A percentile compares a stretch with the other conserved stretches of the same genome.
Evolutionary conservation across 2,113 vertebrate genomes (phyloP).

Genomic region (Cynocephalus volans): DNA sequence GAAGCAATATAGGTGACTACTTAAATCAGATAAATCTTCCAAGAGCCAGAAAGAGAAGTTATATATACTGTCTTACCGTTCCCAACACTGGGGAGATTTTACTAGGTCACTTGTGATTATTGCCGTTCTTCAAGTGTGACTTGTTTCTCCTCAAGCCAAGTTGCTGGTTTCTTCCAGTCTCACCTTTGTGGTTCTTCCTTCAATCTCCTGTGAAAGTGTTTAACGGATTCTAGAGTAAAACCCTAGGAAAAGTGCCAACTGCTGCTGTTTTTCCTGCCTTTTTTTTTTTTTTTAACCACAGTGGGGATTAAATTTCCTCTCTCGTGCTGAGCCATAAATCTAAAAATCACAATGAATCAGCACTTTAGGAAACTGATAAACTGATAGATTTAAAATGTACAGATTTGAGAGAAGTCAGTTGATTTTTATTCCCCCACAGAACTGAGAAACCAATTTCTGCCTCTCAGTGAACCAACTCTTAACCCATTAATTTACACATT

Average conservation of each 20-base stretch:
- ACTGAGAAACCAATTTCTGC: background rate
- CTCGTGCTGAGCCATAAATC: background rate
- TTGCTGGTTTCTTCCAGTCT: background rate
- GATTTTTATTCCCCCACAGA: background rate
- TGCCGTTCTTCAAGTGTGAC: background rate
- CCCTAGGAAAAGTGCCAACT: background rate
- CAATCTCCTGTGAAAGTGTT: no score
- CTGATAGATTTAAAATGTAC: background rate
- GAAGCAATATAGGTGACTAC: background rate
- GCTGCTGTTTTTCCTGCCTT: background rate
- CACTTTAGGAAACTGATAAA: background rate
- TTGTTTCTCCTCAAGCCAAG: background rate
- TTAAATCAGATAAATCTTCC: background rate
- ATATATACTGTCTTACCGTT: background rate
- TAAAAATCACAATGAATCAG: background rate
- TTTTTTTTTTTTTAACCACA: background rate
- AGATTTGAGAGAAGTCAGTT: background rate
- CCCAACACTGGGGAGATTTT: background rate
- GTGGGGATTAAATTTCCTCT: background rate
- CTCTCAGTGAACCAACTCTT: background rate
- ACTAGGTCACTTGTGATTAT: background rate
- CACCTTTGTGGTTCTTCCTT: background rate
- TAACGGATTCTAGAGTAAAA: no score
- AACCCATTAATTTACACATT: background rate
- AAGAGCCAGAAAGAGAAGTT: conserved; percentile 18